Base-by-base conservation (phyloP, 2,797 vertebrate genomes). In the Danionella dracula region DNA sequence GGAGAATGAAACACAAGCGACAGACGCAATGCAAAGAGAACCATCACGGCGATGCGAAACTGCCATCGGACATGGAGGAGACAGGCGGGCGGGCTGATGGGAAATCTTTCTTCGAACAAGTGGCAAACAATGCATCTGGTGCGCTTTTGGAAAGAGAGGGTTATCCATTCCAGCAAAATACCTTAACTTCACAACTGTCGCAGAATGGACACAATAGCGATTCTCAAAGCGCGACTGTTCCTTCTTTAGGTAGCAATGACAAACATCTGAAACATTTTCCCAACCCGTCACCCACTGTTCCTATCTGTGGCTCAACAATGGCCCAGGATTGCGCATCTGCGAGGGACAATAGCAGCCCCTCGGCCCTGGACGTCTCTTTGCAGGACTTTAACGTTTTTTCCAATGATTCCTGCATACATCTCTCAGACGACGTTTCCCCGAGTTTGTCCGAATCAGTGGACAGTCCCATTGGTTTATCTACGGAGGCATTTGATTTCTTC, bases 251-350 rank as follows among this genome's bases (percentile, higher is more conserved):
- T 83, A 97, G 94, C 92, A 96, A 95, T 94, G 96, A 99, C 90
- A 98, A 97, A 96, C 94, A 98, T 96, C 88, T 95, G 83, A 98
- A 98, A 97, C 96, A 97, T 97, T 97, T 98, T 83, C 88, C 91
- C 75, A 89, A 90, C 78, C 87, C 89, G 85, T 91, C 93, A 83
- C 93, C 93, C 91, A 92, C 92, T 90, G 92, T 86, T 93, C 90
- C 92, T 23, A 87, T 93, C 84, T 92, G 91, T 84, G 86, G 85
- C 82, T 85, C 93, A 83, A 95, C 93, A 95, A 95, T 93, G 88
- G 93, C 89, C 84, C 91, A 87, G 85, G 94, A 93, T 88, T 93
- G 92, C 86, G 93, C 92, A 92, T 93, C 94, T 92, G 94, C 90
- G 82, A 90, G 91, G 86, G 94, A 97, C 93, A 96, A 94, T 93